Evolutionary conservation across 2,113 vertebrate species (phyloP).

Genomic region (Columba livia): DNA sequence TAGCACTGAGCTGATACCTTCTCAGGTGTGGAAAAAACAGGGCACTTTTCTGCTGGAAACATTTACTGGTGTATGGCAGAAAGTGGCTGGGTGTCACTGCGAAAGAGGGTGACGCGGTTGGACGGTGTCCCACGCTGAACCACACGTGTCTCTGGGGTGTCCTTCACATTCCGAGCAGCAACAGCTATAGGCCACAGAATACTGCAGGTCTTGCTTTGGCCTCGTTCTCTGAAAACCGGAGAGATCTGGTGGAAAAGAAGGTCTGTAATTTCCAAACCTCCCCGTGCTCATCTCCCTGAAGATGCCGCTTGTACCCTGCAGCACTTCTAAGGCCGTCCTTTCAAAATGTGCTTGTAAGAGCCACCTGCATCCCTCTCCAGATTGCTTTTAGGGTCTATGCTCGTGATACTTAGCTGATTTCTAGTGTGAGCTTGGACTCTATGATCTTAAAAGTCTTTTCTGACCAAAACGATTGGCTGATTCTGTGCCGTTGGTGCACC

Average conservation of each 20-base stretch:
- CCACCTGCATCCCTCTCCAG: neutral
- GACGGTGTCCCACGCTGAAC: neutral
- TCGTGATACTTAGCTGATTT: neutral
- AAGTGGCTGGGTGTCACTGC: neutral
- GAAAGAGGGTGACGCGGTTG: neutral
- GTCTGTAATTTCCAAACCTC: neutral
- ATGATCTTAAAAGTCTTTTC: too few relatives aligned
- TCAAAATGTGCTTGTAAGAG: neutral
- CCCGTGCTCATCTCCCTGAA: neutral
- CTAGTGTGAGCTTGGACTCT: neutral
- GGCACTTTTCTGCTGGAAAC: neutral
- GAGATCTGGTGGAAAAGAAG: neutral
- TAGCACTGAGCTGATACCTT: neutral
- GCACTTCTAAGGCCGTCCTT: neutral
- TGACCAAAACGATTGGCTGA: too few relatives aligned
- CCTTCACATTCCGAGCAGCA: neutral
- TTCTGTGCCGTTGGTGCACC: neutral
- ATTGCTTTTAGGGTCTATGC: neutral
- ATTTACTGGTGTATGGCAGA: neutral
- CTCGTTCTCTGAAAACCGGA: neutral
- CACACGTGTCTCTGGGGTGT: neutral
- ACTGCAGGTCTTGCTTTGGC: neutral
- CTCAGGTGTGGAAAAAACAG: neutral
- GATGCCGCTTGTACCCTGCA: neutral
- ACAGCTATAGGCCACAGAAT: neutral